Evolutionary conservation across 2,797 vertebrate genomes (phyloP).

Genomic region (Potorous gilbertii): DNA sequence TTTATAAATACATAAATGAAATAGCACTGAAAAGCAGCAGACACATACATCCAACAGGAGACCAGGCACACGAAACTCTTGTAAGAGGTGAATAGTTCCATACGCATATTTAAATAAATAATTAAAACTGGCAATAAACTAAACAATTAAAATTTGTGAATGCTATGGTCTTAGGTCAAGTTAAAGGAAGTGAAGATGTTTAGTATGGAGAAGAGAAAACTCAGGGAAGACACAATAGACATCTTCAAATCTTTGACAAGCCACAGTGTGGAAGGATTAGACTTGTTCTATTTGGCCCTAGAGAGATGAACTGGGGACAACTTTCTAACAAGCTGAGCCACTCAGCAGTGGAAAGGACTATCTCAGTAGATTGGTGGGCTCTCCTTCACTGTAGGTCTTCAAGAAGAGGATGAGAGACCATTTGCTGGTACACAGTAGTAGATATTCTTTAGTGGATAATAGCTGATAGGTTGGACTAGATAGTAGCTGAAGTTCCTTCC

Average conservation of each 20-base stretch:
- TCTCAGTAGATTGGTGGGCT: not conserved
- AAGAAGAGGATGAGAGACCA: not conserved
- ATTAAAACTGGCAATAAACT: not conserved
- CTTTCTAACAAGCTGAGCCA: not conserved
- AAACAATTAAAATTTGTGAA: not conserved
- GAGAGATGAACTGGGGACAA: not conserved
- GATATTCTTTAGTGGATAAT: not conserved
- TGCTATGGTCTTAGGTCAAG: not conserved
- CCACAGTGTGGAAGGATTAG: no score
- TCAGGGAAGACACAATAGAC: not conserved
- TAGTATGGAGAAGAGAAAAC: not conserved
- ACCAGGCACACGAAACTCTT: not conserved
- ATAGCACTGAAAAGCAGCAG: not conserved
- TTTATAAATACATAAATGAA: not conserved
- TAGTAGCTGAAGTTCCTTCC: not conserved
- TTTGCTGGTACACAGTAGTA: not conserved
- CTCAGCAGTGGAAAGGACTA: not conserved
- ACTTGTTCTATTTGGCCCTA: no score
- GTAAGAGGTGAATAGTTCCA: not conserved
- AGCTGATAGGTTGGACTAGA: not conserved
- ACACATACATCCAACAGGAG: not conserved
- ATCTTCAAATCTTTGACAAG: not conserved
- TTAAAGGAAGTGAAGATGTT: not conserved
- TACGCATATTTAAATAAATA: not conserved
- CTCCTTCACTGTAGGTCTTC: not conserved